Evolutionary conservation across 1,140 invertebrate species (phyloP).

Genomic region (Papilio glaucus): DNA sequence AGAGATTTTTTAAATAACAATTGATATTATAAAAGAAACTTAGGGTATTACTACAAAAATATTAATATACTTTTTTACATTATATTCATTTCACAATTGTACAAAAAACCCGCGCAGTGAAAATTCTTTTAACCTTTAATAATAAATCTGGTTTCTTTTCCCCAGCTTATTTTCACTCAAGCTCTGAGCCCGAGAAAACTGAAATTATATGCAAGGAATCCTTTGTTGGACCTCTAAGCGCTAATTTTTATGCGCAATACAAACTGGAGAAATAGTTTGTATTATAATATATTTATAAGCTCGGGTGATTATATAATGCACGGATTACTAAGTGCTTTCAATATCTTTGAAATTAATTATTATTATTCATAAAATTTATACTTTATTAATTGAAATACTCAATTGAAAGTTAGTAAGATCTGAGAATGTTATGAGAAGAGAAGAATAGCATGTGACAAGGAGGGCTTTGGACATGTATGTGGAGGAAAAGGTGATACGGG

Average conservation of each 20-base stretch:
- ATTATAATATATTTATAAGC: slow-evolving; percentile 11
- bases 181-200: slow-evolving; percentile 34
- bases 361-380: background rate
- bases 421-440: too few species aligned
- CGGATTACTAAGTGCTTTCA: background rate
- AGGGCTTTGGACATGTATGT: too few species aligned
- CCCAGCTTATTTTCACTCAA: slow-evolving; percentile 32
- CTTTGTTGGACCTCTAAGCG: slow-evolving; percentile 30
- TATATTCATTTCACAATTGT: background rate
- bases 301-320: background rate
- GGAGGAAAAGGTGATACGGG: too few species aligned
- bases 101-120: slow-evolving; percentile 7
- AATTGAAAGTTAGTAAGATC: too few species aligned
- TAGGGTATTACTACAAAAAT: background rate
- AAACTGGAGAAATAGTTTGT: background rate
- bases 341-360: background rate
- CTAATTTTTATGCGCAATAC: slow-evolving; percentile 25
- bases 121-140: slow-evolving; percentile 33
- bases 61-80: background rate
- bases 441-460: too few species aligned
- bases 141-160: slow-evolving; percentile 32
- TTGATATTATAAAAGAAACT: background rate
- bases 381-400: too few species aligned
- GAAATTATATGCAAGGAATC: slow-evolving; percentile 37
- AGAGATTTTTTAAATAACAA: too few species aligned